Conservation (phyloP, 2,113 vertebrate genomes). For the Stomatorhinus ivindoensis region DNA sequence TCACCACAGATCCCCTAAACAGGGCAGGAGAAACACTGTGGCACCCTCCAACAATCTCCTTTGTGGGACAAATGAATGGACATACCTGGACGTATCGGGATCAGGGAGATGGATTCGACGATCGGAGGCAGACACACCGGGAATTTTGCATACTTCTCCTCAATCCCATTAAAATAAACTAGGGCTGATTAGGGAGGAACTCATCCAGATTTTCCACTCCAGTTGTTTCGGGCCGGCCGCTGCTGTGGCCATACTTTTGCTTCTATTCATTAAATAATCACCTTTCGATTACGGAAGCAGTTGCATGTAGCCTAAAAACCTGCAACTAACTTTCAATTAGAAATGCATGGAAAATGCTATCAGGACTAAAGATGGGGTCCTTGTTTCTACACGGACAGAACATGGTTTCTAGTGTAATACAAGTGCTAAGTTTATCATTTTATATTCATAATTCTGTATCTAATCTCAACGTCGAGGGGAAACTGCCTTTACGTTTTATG, state of each 20-base stretch:
- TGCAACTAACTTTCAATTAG: conserved; percentile 28
- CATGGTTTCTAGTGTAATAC: neutral
- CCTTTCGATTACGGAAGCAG: conserved; percentile 44
- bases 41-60: neutral
- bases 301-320: conserved; percentile 46
- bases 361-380: neutral
- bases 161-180: conserved; percentile 35
- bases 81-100: neutral
- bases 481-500: neutral
- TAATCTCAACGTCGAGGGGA: neutral
- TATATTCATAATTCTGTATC: neutral
- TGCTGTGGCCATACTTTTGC: conserved; percentile 47
- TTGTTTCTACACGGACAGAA: neutral
- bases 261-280: conserved; percentile 22
- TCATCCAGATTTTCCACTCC: conserved; percentile 63
- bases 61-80: neutral
- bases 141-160: conserved; percentile 23
- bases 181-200: conserved; percentile 55
- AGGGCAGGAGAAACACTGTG: neutral
- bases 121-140: neutral
- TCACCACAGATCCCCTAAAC: neutral
- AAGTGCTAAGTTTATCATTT: neutral
- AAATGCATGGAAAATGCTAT: neutral
- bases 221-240: conserved; percentile 54
- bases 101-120: neutral